Conservation (phyloP, 2,797 vertebrate genomes). For the Selene dorsalis region DNA sequence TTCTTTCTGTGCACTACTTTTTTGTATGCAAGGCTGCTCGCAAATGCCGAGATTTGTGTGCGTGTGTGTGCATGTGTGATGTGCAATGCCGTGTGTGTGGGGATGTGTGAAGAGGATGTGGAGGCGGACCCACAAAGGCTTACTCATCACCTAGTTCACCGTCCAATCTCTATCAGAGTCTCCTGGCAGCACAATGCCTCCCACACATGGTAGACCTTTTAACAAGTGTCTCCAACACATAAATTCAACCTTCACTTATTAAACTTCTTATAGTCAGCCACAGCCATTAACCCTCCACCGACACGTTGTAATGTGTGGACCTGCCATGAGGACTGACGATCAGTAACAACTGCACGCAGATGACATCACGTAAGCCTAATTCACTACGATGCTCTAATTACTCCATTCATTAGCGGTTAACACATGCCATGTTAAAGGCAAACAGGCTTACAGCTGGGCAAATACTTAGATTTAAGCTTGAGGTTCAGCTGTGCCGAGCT, state of each 20-base stretch:
- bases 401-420: constrained; percentile 82
- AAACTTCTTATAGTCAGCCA: constrained; percentile 25
- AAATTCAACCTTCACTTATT: constrained; percentile 41
- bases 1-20: constrained; percentile 38
- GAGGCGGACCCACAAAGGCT: constrained; percentile 78
- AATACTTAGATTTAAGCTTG: constrained; percentile 74
- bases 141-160: constrained; percentile 75
- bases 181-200: constrained; percentile 69
- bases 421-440: constrained; percentile 67
- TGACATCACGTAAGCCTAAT: constrained; percentile 79
- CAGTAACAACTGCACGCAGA: constrained; percentile 67
- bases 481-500: constrained; percentile 67
- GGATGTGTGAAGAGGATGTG: constrained; percentile 81
- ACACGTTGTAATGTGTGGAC: not conserved
- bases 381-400: constrained; percentile 80
- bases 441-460: constrained; percentile 84
- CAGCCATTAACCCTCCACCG: constrained; percentile 28
- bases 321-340: constrained; percentile 49
- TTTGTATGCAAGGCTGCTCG: constrained; percentile 42
- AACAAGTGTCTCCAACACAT: constrained; percentile 41
- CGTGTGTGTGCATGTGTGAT: constrained; percentile 9
- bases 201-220: constrained; percentile 66
- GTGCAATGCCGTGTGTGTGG: constrained; percentile 15
- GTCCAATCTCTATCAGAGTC: constrained; percentile 67
- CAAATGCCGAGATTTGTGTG: constrained; percentile 30